These are phyloP conservation scores for Drosophila diplacantha DNA, from an alignment of 2,888 invertebrate genomes.

Conservation along the genomic window DNA sequence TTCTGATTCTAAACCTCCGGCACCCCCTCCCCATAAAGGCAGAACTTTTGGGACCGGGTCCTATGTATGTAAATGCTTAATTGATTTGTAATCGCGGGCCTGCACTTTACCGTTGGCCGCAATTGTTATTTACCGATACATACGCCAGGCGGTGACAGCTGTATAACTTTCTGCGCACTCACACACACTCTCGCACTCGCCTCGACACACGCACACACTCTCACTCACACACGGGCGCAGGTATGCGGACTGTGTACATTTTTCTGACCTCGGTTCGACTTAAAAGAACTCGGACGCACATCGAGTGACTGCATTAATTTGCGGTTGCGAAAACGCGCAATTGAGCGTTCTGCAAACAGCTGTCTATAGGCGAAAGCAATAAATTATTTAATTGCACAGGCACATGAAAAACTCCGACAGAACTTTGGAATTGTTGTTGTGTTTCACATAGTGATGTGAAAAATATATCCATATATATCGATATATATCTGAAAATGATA, in stretches of 20 bases:
- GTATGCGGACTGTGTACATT: conserved; percentile 59
- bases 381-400: conserved; percentile 48
- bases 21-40: not conserved
- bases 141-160: conserved; percentile 45
- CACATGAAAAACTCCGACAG: conserved; percentile 48
- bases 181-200: conserved; percentile 39
- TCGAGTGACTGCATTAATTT: conserved; percentile 11
- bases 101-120: conserved; percentile 52
- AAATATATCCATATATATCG: conserved; percentile 3
- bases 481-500: not conserved
- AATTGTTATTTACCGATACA: conserved; percentile 48
- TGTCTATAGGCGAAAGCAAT: conserved; percentile 16
- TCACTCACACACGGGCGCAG: conserved; percentile 30
- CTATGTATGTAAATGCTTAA: conserved; percentile 5
- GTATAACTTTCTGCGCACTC: conserved; percentile 42
- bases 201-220: conserved; percentile 15
- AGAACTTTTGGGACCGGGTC: not conserved
- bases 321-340: conserved; percentile 2
- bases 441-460: conserved; percentile 14
- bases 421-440: conserved; percentile 43
- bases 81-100: conserved; percentile 18
- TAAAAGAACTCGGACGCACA: conserved; percentile 31
- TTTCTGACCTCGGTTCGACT: conserved; percentile 56
- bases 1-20: conserved; percentile 6
- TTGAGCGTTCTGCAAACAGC: conserved; percentile 2